Evolutionary conservation across 2,888 invertebrate species (phyloP), one percentile per base, ranked within the genome.

Genomic region (Hipparchia sbordonii): DNA sequence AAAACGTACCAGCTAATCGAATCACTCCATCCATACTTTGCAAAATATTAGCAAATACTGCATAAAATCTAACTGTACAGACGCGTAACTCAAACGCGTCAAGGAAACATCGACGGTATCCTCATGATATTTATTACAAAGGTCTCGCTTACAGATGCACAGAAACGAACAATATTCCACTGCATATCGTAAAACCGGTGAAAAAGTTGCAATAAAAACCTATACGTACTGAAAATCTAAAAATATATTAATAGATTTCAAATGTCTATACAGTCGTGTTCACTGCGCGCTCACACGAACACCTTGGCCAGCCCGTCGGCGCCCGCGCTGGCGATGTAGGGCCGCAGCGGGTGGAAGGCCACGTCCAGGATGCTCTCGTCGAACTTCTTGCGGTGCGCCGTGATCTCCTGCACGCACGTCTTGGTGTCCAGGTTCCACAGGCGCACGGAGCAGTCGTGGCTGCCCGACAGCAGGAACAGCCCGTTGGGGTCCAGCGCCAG

Each of bases 371-470:
- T 99, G 89, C 99, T 98, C 94, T 99, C 99, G 93, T 99, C 99
- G 94, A 99, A 99, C 95, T 99, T 99, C 95, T 99, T 99, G 85
- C 99, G 97, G 94, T 99, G 99, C 81, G 99, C 99, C 71, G 99
- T 99, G 88, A 99, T 99, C 94, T 99, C 99, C 93, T 99, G 99
- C 83, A 99, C 98, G 95, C 99, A 99, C 76, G 98, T 98, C 94
- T 99, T 98, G 94, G 98, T 98, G 95, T 99, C 99, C 87, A 99
- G 95, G 95, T 99, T 99, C 99, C 99, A 99, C 82, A 99, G 95
- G 82, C 99, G 96, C 89, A 99, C 98, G 83, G 99, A 99, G 94
- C 98, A 98, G 94, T 99, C 99, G 93, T 99, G 99, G 89, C 96
- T 98, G 95, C 99, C 99, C 85, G 99, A 99, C 83, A 99, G 95